These are phyloP conservation scores for Lepus timidus DNA, from an alignment of 2,113 vertebrate genomes.

Conservation along the genomic window DNA sequence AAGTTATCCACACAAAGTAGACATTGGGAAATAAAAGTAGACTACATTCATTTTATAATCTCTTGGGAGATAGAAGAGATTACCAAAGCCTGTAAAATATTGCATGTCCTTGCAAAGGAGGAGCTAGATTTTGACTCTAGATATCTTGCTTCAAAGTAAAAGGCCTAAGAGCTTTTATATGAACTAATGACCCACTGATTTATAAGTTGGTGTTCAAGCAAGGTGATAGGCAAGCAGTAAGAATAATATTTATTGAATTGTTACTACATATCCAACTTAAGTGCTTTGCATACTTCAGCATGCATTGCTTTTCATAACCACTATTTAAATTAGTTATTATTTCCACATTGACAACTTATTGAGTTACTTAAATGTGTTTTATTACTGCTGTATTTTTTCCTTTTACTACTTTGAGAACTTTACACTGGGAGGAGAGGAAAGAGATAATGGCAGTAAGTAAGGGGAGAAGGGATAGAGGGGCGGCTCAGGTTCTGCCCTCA, in stretches of 20 bases:
- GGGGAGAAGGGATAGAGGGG: neutral
- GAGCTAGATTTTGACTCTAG: neutral
- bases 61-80: neutral
- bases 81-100: slow-evolving; percentile 25
- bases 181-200: neutral
- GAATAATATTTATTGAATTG: neutral
- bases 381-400: neutral
- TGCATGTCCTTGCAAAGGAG: neutral
- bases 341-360: slow-evolving; percentile 12
- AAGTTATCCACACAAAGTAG: neutral
- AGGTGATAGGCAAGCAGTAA: neutral
- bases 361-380: neutral
- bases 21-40: neutral
- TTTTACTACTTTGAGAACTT: neutral
- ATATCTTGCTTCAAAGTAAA: slow-evolving; percentile 18
- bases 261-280: neutral
- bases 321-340: slow-evolving; percentile 41
- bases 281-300: neutral
- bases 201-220: neutral
- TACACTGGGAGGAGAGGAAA: neutral
- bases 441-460: neutral
- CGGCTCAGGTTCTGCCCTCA: neutral
- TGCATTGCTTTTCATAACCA: slow-evolving; percentile 3
- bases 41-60: neutral
- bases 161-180: neutral